Percentiles rank a stretch among this genome's conserved stretches.
These are phyloP conservation scores for Cliona cf. orientalis DNA, from an alignment of 37 sponge, comb jelly and placozoan genomes.

Conservation along the genomic window DNA sequence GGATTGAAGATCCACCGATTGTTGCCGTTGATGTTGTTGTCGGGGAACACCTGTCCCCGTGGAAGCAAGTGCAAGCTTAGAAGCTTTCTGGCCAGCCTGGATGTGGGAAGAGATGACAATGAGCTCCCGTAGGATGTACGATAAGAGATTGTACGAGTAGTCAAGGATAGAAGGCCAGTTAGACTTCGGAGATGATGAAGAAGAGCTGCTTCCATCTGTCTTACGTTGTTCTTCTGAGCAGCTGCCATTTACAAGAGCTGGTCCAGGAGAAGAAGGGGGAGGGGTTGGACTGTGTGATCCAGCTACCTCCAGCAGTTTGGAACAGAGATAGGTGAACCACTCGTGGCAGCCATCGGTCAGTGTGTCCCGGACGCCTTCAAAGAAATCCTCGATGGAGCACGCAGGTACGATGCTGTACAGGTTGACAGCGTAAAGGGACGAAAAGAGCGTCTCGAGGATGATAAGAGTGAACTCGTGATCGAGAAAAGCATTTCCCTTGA, in stretches of 20 bases:
- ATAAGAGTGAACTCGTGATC: constrained; percentile 66
- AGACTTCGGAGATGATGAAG: neutral
- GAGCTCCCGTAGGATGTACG: constrained; percentile 18
- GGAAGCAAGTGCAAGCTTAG: constrained; percentile 24
- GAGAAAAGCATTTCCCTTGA: constrained; percentile 29
- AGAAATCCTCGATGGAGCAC: constrained; percentile 12
- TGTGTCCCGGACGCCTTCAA: constrained; percentile 9
- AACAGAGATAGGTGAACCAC: constrained; percentile 72
- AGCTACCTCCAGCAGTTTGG: constrained; percentile 39
- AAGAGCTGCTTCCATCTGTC: neutral
- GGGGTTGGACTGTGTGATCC: neutral
- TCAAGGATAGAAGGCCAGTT: constrained; percentile 36
- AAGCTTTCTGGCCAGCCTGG: constrained; percentile 19
- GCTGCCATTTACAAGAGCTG: too few relatives aligned
- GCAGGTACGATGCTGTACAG: neutral
- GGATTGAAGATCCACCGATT: neutral
- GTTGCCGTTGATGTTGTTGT: neutral
- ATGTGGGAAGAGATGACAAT: constrained; percentile 20
- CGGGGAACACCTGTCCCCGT: neutral
- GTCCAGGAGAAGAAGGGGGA: neutral
- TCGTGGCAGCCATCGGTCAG: constrained; percentile 55
- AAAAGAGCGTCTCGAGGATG: constrained; percentile 46
- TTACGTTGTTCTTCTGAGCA: too few relatives aligned
- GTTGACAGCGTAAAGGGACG: constrained; percentile 21
- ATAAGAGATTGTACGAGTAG: constrained; percentile 15